These are phyloP conservation scores for Carlito syrichta DNA, from an alignment of 2,113 vertebrate genomes.

Conservation along the genomic window DNA sequence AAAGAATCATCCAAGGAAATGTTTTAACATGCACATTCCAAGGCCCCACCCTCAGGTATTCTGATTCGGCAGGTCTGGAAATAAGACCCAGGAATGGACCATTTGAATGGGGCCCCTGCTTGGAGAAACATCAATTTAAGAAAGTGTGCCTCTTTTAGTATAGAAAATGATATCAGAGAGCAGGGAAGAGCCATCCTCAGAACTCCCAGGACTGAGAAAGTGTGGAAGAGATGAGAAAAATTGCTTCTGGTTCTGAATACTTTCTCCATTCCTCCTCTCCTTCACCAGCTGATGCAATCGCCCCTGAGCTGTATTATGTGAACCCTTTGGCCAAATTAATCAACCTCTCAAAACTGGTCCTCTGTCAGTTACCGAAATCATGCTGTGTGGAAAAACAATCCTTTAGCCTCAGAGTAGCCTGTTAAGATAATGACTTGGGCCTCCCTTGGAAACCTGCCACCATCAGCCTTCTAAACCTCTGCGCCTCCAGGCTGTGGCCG, in stretches of 20 bases:
- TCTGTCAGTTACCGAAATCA: conserved; percentile 34
- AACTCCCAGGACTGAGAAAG: not conserved
- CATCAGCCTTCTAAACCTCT: conserved; percentile 28
- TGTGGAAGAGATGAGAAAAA: not conserved
- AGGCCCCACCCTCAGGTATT: not conserved
- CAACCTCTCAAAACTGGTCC: not conserved
- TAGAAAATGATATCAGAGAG: not conserved
- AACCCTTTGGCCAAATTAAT: conserved; percentile 55
- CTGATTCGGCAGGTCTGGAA: not conserved
- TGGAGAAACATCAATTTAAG: not conserved
- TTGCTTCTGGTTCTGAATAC: not conserved
- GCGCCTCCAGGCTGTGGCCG: not conserved
- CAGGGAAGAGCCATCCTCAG: not conserved
- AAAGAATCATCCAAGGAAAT: not conserved
- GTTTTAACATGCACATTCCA: not conserved
- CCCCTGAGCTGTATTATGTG: not conserved
- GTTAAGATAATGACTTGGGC: conserved; percentile 45
- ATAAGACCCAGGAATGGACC: not conserved
- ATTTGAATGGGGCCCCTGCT: not conserved
- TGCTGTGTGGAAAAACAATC: not conserved
- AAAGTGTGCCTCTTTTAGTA: not conserved
- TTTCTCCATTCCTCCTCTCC: not conserved
- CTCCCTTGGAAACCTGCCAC: conserved; percentile 48
- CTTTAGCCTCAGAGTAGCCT: conserved; percentile 12
- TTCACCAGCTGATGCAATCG: not conserved